Conservation (phyloP, 2,888 invertebrate species). For the Germaria angustata region DNA sequence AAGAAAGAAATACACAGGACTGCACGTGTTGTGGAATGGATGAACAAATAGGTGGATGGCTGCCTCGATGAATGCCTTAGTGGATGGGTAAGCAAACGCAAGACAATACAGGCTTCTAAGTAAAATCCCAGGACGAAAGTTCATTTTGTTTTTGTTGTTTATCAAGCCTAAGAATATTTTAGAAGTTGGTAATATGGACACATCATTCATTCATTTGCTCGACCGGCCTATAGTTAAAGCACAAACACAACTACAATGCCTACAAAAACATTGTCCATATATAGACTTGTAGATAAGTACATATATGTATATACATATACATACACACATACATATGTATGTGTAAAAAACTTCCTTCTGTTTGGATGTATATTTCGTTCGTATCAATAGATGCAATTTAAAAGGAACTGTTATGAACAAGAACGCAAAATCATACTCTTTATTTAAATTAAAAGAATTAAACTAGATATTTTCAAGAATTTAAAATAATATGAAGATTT, state of each 20-base stretch:
- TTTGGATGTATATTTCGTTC: no score
- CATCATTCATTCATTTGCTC: slow-evolving; percentile 13
- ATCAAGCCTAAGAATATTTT: slow-evolving; percentile 27
- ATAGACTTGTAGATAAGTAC: background rate
- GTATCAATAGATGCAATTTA: no score
- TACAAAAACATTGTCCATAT: background rate
- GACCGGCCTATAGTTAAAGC: background rate
- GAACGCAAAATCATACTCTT: no score
- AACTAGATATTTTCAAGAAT: no score
- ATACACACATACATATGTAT: background rate
- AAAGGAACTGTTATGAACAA: no score
- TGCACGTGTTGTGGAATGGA: background rate
- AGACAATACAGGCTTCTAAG: slow-evolving; percentile 11
- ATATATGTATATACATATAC: background rate
- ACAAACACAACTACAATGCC: background rate
- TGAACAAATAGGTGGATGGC: background rate
- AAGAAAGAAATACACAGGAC: background rate
- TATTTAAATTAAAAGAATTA: no score
- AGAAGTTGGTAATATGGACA: slow-evolving; percentile 3
- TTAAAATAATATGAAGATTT: no score
- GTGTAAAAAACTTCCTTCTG: no score
- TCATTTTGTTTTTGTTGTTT: slow-evolving; percentile 16
- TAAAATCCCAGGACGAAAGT: slow-evolving; percentile 16
- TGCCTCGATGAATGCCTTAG: background rate
- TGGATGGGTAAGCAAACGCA: slow-evolving; percentile 20